phyloP scores from a whole-genome alignment of 2,797 vertebrate genomes.

The Mormyrus proboscirostris region DNA sequence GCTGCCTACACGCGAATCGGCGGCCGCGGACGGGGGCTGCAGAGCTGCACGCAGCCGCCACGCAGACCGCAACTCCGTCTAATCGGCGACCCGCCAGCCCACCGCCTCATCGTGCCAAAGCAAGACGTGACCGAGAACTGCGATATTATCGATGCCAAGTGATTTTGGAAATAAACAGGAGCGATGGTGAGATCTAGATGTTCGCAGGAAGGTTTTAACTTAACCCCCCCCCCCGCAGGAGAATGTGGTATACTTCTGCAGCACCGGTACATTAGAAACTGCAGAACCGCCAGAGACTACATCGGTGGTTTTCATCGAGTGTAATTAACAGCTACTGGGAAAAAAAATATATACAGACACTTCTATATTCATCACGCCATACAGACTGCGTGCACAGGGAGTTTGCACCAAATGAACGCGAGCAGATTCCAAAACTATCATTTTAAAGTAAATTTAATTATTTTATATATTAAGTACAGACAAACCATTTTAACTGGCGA shows the following conservation, averaged over 20 bases:
- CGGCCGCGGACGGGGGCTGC: neutral
- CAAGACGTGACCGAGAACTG: neutral
- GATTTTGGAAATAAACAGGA: neutral
- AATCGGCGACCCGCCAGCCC: neutral
- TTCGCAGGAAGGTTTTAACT: neutral
- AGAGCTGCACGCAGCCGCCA: neutral
- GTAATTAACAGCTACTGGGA: neutral
- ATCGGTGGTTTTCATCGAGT: neutral
- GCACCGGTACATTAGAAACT: neutral
- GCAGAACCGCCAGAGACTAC: neutral
- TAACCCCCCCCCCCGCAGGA: neutral
- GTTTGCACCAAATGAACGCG: neutral
- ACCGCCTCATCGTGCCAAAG: neutral
- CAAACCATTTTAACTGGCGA: neutral
- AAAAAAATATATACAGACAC: neutral
- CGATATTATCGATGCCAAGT: neutral
- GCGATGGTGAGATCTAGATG: neutral
- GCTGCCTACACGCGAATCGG: slow-evolving; percentile 19
- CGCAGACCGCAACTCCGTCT: neutral
- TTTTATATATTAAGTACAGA: neutral
- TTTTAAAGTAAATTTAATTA: neutral
- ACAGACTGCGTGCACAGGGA: neutral
- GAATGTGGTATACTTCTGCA: neutral
- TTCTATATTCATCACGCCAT: neutral
- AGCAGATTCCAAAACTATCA: neutral